These are phyloP conservation scores for Ctenodactylus gundi DNA, from an alignment of 2,113 vertebrate genomes.

Conservation along the genomic window DNA sequence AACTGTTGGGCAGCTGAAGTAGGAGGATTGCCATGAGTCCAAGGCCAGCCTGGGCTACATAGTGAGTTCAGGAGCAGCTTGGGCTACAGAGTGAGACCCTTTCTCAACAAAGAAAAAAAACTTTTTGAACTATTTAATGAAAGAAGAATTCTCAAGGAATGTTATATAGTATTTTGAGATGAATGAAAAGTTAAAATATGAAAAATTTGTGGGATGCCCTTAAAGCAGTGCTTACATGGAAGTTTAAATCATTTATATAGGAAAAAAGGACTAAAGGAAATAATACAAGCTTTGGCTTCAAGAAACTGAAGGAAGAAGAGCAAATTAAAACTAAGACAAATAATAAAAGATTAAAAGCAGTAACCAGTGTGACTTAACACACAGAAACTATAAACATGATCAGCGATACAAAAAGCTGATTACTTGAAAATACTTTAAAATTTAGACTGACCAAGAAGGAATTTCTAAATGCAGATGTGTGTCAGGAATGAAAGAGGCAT, in stretches of 20 bases:
- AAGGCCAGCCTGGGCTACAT: too few relatives aligned
- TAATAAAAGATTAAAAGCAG: not conserved
- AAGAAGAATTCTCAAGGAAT: not conserved
- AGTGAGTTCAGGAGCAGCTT: too few relatives aligned
- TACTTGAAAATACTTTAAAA: slow-evolving; percentile 1
- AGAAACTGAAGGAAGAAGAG: not conserved
- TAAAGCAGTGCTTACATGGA: not conserved
- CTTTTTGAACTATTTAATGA: not conserved
- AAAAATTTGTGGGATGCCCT: not conserved
- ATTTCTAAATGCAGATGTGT: not conserved
- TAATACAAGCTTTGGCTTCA: not conserved
- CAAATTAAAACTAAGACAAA: not conserved
- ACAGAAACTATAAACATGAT: not conserved
- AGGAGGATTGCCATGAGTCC: too few relatives aligned
- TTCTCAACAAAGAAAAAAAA: not conserved
- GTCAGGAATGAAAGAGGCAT: not conserved
- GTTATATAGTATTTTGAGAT: not conserved
- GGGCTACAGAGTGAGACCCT: too few relatives aligned
- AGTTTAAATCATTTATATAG: not conserved
- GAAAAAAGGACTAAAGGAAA: too few relatives aligned
- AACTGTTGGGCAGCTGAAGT: too few relatives aligned
- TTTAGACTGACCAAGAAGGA: not conserved
- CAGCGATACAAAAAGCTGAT: not conserved
- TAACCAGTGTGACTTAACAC: not conserved
- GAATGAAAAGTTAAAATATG: not conserved